A percentile compares a stretch with the other conserved stretches of the same genome.
Conservation (phyloP, 2,888 invertebrate genomes). For the Tortricodes alternella region DNA sequence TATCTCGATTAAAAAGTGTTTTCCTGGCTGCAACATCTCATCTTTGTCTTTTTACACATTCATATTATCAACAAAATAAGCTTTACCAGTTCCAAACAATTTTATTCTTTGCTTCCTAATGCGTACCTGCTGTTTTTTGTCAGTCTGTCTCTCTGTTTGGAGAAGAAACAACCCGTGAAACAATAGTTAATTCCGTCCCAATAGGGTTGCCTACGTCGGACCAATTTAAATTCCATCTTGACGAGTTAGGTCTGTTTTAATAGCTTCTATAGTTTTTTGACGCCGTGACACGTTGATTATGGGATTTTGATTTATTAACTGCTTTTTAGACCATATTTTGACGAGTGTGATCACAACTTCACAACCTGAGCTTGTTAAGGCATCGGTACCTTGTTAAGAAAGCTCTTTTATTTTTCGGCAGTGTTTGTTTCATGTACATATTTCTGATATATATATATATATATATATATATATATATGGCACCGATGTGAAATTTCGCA, state of each 20-base stretch:
- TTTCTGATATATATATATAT: no score
- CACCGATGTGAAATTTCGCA: no score
- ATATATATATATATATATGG: no score
- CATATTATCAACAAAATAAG: no score
- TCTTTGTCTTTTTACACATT: not conserved
- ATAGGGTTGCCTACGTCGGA: constrained; percentile 53
- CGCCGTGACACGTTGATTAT: constrained; percentile 52
- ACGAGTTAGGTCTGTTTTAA: constrained; percentile 54
- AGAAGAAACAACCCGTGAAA: constrained; percentile 70
- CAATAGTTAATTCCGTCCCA: constrained; percentile 68
- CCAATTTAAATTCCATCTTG: constrained; percentile 71
- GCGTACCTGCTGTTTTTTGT: constrained; percentile 79
- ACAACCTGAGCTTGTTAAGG: constrained; percentile 5
- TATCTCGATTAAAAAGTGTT: no score
- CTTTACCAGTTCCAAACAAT: not conserved
- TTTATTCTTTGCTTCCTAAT: constrained; percentile 36
- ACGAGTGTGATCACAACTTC: constrained; percentile 13
- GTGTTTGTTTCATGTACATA: not conserved
- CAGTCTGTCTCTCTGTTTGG: constrained; percentile 63
- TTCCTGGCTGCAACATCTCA: no score
- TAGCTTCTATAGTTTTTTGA: constrained; percentile 45
- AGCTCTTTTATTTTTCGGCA: constrained; percentile 5
- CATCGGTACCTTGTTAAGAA: not conserved
- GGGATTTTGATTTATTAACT: constrained; percentile 60
- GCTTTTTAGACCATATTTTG: constrained; percentile 25